Evolutionary conservation across 1,140 invertebrate species (phyloP).

Genomic region (Neodiprion virginianus): DNA sequence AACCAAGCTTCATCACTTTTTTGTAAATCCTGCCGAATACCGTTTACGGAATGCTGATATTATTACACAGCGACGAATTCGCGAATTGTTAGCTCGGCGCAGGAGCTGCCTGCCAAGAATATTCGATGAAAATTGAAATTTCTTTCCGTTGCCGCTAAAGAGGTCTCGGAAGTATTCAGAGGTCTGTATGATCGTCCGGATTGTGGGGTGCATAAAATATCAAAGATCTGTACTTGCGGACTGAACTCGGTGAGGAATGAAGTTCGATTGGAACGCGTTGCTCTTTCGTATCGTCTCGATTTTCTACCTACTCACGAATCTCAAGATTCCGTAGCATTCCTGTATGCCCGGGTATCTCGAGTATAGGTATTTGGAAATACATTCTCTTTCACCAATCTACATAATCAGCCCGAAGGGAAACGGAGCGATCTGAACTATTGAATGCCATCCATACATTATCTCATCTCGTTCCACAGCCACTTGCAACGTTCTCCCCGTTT

Average conservation of each 20-base stretch:
- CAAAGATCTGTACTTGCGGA: neutral
- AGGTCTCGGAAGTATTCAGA: neutral
- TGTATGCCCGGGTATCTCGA: neutral
- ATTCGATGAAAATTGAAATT: neutral
- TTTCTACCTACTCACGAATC: neutral
- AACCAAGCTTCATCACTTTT: neutral
- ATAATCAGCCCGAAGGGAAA: neutral
- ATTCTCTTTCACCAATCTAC: neutral
- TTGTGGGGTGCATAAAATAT: conserved; percentile 14
- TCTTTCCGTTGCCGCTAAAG: neutral
- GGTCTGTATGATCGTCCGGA: neutral
- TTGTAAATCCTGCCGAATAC: neutral
- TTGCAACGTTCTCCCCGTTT: conserved; percentile 5
- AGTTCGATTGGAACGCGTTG: conserved; percentile 2
- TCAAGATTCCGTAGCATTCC: neutral
- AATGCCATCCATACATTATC: neutral
- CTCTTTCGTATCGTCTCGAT: neutral
- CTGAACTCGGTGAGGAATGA: neutral
- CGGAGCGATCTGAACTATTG: neutral
- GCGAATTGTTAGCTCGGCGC: neutral
- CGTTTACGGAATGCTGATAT: neutral
- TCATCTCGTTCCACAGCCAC: neutral
- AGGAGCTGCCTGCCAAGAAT: neutral
- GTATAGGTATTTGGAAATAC: neutral
- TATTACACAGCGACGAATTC: neutral